phyloP scores from a whole-genome alignment of 2,113 vertebrate species.

The Megaceryle maxima region DNA sequence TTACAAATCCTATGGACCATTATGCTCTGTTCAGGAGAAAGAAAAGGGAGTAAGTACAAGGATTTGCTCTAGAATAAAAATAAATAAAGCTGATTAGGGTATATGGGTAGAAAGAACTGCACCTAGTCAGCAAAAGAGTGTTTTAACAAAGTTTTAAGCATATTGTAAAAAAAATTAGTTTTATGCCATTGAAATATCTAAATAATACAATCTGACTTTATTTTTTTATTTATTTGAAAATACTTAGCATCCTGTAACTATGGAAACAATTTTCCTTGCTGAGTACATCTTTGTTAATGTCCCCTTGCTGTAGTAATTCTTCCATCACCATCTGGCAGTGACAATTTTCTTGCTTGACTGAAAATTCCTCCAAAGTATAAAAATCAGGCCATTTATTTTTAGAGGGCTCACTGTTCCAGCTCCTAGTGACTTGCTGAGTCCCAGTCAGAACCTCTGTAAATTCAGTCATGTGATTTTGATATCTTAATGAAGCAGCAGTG shows the following conservation, averaged over 20 bases:
- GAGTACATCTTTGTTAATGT: constrained; percentile 46
- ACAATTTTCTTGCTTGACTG: constrained; percentile 47
- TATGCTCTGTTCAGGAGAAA: not conserved
- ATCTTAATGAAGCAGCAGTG: not conserved
- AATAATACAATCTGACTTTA: constrained; percentile 32
- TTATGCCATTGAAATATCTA: constrained; percentile 5
- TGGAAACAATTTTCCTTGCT: constrained; percentile 61
- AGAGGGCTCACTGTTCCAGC: not conserved
- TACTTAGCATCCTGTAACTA: constrained; percentile 58
- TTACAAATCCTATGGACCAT: not conserved
- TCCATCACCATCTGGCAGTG: constrained; percentile 50
- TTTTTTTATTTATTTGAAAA: constrained; percentile 45
- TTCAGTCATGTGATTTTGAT: not conserved
- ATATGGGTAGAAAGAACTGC: not conserved
- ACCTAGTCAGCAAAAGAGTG: not conserved
- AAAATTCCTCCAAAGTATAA: constrained; percentile 52
- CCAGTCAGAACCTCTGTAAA: not conserved
- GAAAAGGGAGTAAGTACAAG: not conserved
- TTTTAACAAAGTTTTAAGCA: not conserved
- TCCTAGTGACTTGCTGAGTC: not conserved
- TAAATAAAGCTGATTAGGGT: not conserved
- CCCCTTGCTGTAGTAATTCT: constrained; percentile 10
- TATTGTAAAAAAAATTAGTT: not conserved
- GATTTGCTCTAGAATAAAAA: not conserved
- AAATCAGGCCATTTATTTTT: constrained; percentile 56